phyloP scores from a whole-genome alignment of 2,797 vertebrate species.

The Lophotriccus pileatus region DNA sequence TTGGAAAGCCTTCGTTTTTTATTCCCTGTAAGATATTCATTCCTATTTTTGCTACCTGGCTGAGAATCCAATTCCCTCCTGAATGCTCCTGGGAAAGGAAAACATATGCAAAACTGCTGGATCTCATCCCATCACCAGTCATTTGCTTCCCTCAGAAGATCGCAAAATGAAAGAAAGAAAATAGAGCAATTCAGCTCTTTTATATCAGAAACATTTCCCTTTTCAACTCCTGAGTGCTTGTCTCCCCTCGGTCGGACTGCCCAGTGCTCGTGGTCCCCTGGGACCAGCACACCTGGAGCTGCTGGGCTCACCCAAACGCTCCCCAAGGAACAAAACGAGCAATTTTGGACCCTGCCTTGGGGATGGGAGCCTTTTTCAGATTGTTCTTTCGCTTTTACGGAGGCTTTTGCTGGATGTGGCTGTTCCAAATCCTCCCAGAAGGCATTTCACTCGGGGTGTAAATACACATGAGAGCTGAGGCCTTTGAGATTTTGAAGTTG shows the following conservation, averaged over 20 bases:
- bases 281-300: neutral
- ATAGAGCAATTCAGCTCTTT: neutral
- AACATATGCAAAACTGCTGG: neutral
- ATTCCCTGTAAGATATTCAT: neutral
- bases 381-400: neutral
- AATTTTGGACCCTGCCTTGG: neutral
- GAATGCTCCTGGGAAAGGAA: neutral
- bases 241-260: neutral
- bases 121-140: neutral
- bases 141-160: neutral
- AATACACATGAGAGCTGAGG: neutral
- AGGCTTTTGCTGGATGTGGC: neutral
- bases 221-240: neutral
- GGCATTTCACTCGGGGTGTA: neutral
- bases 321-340: neutral
- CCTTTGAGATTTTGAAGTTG: neutral
- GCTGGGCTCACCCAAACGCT: too few species aligned
- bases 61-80: neutral
- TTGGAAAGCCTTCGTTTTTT: neutral
- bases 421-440: neutral
- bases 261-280: too few species aligned
- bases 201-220: neutral
- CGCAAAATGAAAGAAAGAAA: neutral
- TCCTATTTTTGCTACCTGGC: neutral
- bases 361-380: neutral